These are phyloP conservation scores for Cybosia mesomella DNA, from an alignment of 2,888 invertebrate species.

Conservation along the genomic window DNA sequence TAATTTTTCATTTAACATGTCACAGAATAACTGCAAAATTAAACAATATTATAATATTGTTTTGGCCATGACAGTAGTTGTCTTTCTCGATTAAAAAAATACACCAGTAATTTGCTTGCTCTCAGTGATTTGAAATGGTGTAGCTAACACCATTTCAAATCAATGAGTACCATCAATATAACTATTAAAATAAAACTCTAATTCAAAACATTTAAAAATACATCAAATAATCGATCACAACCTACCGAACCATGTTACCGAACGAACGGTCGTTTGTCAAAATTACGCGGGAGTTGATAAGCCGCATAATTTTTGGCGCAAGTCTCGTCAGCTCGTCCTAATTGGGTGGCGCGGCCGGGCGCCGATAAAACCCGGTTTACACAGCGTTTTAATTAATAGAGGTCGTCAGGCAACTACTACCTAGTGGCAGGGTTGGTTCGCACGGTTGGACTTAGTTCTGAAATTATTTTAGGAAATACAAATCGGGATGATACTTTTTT, in stretches of 20 bases:
- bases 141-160: neutral
- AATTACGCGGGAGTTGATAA: conserved; percentile 82
- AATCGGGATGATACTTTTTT: neutral
- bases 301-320: conserved; percentile 85
- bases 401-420: conserved; percentile 66
- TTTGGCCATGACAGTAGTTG: no score
- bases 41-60: no score
- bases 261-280: conserved; percentile 79
- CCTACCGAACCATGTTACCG: conserved; percentile 68
- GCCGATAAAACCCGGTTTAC: conserved; percentile 85
- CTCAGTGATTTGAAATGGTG: no score
- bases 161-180: neutral
- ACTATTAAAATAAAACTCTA: neutral
- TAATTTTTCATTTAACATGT: no score
- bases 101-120: no score
- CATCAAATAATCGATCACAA: conserved; percentile 73
- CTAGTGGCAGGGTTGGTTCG: conserved; percentile 61
- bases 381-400: conserved; percentile 86
- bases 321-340: conserved; percentile 69
- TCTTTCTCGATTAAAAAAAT: no score
- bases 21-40: no score
- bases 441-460: conserved; percentile 18
- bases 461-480: conserved; percentile 16
- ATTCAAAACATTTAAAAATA: conserved; percentile 42
- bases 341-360: conserved; percentile 78